Base-by-base conservation (phyloP, 2,888 invertebrate species). In the Hydropsyche betteni region DNA sequence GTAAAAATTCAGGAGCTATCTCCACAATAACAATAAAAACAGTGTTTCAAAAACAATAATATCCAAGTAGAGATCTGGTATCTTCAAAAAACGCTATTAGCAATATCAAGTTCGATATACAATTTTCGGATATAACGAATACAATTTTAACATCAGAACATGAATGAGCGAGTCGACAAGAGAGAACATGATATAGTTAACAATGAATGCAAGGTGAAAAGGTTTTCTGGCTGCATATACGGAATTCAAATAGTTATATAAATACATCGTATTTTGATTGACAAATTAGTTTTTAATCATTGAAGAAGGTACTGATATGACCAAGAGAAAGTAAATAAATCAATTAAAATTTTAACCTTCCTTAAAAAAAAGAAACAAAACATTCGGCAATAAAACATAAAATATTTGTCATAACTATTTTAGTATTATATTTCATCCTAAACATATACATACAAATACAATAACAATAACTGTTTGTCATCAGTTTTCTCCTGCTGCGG, bases 141-240 rank as follows among this genome's bases (percentile, higher is more conserved):
- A 24, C 71, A 58, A 16, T 34, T 53, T 71, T 55, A 69, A 52
- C 55, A 55, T 24, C 14, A 14, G 36, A 58, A 71, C 68, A 71
- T 75, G 78, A 75, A 75, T 78, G 76, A 76, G 76, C 78, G 71
- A 74, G 69, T 76, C 68, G 71, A 79, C 74, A 79, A 74, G 85
- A 84, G 84, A 86, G 86, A 87, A 87, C 88, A 87, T 88, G 87
- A 86, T 85, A 87, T 86, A 86, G 87, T 87, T 86, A 85, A 86
- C 85, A 86, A 85, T 86, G 84, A 85, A 76, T 77, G 78, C 78
- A 80, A 80, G 77, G 83, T 86, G 88, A 88, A 88, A 88, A 88
- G 88, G 88, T 87, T 87, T 87, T 85, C 86, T 85, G 58, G 74
- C 77, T 75, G 38, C 44, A 58, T 44, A 64, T 61, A 64, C 34